Evolutionary conservation across 2,888 invertebrate genomes (phyloP).

Genomic region (Graphium colonna): DNA sequence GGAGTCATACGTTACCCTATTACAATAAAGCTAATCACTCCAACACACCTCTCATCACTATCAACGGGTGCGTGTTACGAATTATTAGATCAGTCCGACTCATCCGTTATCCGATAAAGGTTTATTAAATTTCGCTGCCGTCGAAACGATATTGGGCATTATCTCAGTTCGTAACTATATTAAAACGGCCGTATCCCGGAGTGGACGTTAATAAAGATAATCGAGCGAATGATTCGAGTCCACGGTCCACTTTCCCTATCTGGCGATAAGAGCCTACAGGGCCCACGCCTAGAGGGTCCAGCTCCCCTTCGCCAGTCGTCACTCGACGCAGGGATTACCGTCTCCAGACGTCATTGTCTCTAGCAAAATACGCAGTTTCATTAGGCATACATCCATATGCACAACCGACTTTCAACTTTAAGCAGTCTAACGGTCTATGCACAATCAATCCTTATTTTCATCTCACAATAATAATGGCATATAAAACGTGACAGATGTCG

Average conservation of each 20-base stretch:
- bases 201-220: conserved; percentile 66
- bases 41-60: conserved; percentile 30
- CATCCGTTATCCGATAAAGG: conserved; percentile 61
- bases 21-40: too few relatives aligned
- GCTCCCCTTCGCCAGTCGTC: conserved; percentile 35
- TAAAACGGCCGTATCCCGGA: conserved; percentile 59
- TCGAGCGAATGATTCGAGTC: conserved; percentile 49
- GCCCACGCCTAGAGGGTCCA: conserved; percentile 42
- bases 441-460: too few relatives aligned
- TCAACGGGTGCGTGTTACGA: conserved; percentile 51
- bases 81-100: conserved; percentile 55
- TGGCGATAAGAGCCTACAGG: conserved; percentile 53
- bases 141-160: conserved; percentile 53
- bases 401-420: too few relatives aligned
- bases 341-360: too few relatives aligned
- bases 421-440: too few relatives aligned
- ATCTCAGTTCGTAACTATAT: conserved; percentile 61
- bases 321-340: too few relatives aligned
- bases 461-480: too few relatives aligned
- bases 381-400: too few relatives aligned
- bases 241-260: conserved; percentile 66
- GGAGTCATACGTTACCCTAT: too few relatives aligned
- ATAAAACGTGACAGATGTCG: too few relatives aligned
- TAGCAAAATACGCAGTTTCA: too few relatives aligned
- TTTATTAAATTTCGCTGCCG: conserved; percentile 68